Percentiles rank a stretch among this genome's conserved stretches.
Conservation (phyloP, 2,797 vertebrate species). For the Carcharodon carcharias region DNA sequence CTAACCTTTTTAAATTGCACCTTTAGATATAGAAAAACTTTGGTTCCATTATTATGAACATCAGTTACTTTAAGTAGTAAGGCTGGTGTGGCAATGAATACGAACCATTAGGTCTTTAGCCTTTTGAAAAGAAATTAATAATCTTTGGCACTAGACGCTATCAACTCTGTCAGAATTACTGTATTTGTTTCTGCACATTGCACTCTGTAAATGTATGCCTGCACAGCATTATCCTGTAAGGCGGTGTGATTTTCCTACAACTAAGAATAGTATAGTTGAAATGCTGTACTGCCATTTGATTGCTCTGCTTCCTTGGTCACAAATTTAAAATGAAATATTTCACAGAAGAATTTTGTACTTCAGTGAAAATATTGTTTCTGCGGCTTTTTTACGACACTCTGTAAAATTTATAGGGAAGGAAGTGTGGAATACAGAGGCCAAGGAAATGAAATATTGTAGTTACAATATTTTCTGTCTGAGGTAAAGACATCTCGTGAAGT, state of each 20-base stretch:
- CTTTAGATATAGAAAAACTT: not conserved
- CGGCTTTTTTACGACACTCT: not conserved
- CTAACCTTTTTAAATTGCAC: not conserved
- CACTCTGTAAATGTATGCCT: not conserved
- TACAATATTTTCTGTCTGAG: not conserved
- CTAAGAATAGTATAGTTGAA: not conserved
- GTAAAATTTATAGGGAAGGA: not conserved
- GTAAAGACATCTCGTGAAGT: not conserved
- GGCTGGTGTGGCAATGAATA: not conserved
- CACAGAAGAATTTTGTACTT: not conserved
- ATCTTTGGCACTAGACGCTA: not conserved
- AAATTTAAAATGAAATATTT: slow-evolving; percentile 23
- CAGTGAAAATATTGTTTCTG: not conserved
- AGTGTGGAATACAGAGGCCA: not conserved
- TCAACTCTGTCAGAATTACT: not conserved
- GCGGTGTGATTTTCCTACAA: not conserved
- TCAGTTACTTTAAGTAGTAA: not conserved
- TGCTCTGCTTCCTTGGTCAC: not conserved
- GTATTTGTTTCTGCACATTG: not conserved
- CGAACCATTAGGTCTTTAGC: not conserved
- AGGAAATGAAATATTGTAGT: not conserved
- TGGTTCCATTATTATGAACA: not conserved
- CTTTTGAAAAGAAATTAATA: not conserved
- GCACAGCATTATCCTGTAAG: not conserved
- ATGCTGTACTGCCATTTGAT: not conserved